Base-by-base conservation (phyloP, 2,888 invertebrate genomes). In the Gari tellinella region DNA sequence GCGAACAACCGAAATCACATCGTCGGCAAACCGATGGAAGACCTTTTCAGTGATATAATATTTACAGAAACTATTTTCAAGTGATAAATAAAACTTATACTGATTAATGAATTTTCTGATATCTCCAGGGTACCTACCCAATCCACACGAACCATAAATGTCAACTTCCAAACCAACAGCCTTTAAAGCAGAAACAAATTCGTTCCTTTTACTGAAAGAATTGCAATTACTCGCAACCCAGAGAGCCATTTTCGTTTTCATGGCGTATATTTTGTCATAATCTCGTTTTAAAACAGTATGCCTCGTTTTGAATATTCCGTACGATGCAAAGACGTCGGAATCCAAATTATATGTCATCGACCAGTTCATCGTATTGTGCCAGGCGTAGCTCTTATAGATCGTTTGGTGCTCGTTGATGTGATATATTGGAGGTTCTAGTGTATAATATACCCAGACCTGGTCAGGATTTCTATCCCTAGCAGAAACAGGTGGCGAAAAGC, bases 31-130 rank as follows among this genome's bases (percentile, higher is more conserved):
- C 10, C 65, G 53, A 21, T 64, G 66, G 48, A 73, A 82, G 46
- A 68, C 68, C 37, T 82, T 81, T 53, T 82, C 82, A 0, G 73
- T 80, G 23, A 82, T 65, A 56, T 82, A 82, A 57, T 82, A 80
- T 25, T 60, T 67, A 38, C 80, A 82, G 21, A 80, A 40, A 23
- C 72, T 62, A 43, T 80, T 81, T 62, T 81, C 81, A 38, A 81
- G 80, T 4, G 31, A 31, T 7, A 31, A 31, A 31, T 31, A 31
- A 10, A 31, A 31, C 31, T 31, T 31, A 31, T 4, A 66, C 67
- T 23, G 80, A 31, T 45, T 80, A 75, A 51, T 80, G 80, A 31
- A 72, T 78, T 56, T 80, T 4, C 5, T 10, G 5, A 31, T 31
- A 7, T 31, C 5, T 31, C 31, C 31, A 31, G 4, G 31, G 10